A percentile compares a stretch with the other conserved stretches of the same genome.
Evolutionary conservation across 2,113 vertebrate genomes (phyloP).

Genomic region (Narcine bancroftii): DNA sequence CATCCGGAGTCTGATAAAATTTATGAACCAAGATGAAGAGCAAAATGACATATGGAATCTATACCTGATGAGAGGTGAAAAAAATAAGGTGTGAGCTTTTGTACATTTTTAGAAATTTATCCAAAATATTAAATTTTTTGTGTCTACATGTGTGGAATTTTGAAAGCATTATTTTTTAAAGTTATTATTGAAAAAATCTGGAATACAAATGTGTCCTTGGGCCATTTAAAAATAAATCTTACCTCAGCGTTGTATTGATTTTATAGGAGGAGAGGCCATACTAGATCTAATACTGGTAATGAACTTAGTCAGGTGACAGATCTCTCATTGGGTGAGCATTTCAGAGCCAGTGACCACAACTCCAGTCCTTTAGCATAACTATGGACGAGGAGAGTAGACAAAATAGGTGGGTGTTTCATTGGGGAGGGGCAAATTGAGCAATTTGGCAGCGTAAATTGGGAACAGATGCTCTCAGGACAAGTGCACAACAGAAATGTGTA

Average conservation of each 20-base stretch:
- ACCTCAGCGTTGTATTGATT: not conserved
- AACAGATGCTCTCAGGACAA: too few relatives aligned
- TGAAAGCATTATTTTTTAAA: not conserved
- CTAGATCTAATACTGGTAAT: too few relatives aligned
- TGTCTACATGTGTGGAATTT: not conserved
- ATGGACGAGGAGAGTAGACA: too few relatives aligned
- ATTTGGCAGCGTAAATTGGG: too few relatives aligned
- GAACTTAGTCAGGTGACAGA: too few relatives aligned
- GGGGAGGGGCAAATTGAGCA: too few relatives aligned
- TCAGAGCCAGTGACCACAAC: too few relatives aligned
- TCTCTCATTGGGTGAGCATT: too few relatives aligned
- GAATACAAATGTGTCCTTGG: not conserved
- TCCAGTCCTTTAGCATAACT: too few relatives aligned
- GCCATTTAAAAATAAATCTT: not conserved
- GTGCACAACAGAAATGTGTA: too few relatives aligned
- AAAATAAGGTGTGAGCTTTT: conserved; percentile 23
- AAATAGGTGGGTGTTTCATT: too few relatives aligned
- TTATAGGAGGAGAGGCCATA: not conserved
- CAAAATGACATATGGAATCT: conserved; percentile 14
- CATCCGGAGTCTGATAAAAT: not conserved
- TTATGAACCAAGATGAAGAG: not conserved
- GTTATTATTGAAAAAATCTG: not conserved
- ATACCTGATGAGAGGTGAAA: not conserved
- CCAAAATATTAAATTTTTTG: not conserved
- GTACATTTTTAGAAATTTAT: not conserved